Conservation (phyloP, 1,140 invertebrate species). For the Penaeus indicus region DNA sequence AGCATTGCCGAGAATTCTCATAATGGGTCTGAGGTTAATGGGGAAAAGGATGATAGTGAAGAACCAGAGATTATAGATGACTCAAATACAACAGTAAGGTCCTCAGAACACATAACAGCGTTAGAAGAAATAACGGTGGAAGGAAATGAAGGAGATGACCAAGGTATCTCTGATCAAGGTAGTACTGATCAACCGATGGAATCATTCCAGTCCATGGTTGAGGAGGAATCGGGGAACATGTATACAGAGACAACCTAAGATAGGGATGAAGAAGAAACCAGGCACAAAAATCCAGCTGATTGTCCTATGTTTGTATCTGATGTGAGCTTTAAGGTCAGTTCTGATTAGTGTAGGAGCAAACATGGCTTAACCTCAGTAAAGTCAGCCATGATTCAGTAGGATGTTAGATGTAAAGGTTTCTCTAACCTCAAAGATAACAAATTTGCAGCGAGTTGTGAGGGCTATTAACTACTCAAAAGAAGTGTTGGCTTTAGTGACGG, state of each 20-base stretch:
- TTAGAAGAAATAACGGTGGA: conserved; percentile 33
- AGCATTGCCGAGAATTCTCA: conserved; percentile 37
- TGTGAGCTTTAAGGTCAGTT: conserved; percentile 35
- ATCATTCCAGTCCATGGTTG: conserved; percentile 59
- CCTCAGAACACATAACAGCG: conserved; percentile 37
- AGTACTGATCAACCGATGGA: conserved; percentile 36
- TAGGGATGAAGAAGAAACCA: neutral
- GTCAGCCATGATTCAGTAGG: conserved; percentile 4
- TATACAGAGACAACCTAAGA: conserved; percentile 46
- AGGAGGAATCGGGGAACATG: conserved; percentile 41
- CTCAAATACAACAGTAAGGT: conserved; percentile 17
- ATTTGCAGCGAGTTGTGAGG: conserved; percentile 12
- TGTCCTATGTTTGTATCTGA: conserved; percentile 8
- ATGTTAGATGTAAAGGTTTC: neutral
- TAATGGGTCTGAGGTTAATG: conserved; percentile 39
- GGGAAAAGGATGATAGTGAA: conserved; percentile 49
- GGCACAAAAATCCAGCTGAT: conserved; percentile 40
- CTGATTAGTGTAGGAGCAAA: conserved; percentile 7
- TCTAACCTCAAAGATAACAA: neutral
- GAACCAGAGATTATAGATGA: conserved; percentile 50
- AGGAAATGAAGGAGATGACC: conserved; percentile 10
- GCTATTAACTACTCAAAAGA: conserved; percentile 20
- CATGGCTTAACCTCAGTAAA: conserved; percentile 9
- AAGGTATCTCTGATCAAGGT: conserved; percentile 18
- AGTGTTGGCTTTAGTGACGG: neutral